A percentile compares a stretch with the other conserved stretches of the same genome.
Conservation (phyloP, 2,888 invertebrate species). For the Clusia tigrina region DNA sequence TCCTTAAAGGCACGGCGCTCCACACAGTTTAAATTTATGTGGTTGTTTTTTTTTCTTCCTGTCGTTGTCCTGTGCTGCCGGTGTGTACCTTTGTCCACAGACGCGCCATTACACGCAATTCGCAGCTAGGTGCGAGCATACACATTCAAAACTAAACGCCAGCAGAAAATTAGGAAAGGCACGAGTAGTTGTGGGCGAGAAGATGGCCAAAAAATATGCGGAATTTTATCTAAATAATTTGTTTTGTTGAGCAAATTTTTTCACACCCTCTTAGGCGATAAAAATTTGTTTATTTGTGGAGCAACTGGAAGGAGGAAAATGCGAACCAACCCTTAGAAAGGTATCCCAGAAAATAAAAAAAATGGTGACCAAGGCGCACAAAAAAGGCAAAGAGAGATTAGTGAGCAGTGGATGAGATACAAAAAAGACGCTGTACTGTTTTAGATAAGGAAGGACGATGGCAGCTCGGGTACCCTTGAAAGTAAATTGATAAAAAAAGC, state of each 20-base stretch:
- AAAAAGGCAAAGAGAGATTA: no score
- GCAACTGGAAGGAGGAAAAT: constrained; percentile 6
- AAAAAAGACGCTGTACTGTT: no score
- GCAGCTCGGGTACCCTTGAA: no score
- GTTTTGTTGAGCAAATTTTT: constrained; percentile 42
- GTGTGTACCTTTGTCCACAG: neutral
- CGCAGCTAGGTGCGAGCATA: constrained; percentile 63
- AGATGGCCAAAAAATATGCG: constrained; percentile 53
- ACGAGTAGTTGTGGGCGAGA: constrained; percentile 23
- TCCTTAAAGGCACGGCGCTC: no score
- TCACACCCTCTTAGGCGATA: constrained; percentile 42
- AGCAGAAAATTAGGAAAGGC: neutral
- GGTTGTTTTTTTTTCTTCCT: no score
- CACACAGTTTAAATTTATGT: neutral
- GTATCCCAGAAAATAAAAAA: no score
- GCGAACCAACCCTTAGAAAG: no score
- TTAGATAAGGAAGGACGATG: no score
- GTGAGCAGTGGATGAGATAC: no score
- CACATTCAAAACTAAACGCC: constrained; percentile 40
- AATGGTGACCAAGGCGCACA: no score
- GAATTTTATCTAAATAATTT: constrained; percentile 55
- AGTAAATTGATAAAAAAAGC: no score
- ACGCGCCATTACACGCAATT: constrained; percentile 55
- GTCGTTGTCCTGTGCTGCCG: neutral
- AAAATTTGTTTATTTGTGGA: constrained; percentile 22